phyloP scores from a whole-genome alignment of 2,888 invertebrate species.

The Polydrusus tereticollis region DNA sequence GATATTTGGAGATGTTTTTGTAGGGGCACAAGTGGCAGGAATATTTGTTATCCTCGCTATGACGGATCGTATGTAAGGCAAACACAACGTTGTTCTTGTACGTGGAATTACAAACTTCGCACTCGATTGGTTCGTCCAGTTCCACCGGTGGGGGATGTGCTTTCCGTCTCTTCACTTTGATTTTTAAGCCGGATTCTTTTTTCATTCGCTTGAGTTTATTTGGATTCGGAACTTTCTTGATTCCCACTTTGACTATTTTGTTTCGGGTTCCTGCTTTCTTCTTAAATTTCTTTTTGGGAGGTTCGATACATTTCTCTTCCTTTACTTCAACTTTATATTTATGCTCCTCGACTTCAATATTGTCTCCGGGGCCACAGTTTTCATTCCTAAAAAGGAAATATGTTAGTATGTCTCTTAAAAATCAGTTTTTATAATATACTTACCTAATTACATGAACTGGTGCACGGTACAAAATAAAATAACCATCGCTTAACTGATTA shows the following conservation, averaged over 20 bases:
- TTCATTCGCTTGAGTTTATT: slow-evolving; percentile 49
- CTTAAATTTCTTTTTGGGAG: background rate
- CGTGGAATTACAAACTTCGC: slow-evolving; percentile 70
- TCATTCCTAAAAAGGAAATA: background rate
- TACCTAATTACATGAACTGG: background rate
- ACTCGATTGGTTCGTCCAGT: slow-evolving; percentile 66
- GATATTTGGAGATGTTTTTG: slow-evolving; percentile 60
- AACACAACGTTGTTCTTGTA: slow-evolving; percentile 66
- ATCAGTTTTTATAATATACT: background rate
- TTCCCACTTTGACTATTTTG: slow-evolving; percentile 32
- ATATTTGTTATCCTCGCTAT: slow-evolving; percentile 59
- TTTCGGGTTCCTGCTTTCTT: slow-evolving; percentile 24
- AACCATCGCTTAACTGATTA: background rate
- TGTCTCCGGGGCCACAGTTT: background rate
- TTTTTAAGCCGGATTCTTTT: slow-evolving; percentile 39
- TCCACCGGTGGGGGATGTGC: slow-evolving; percentile 55
- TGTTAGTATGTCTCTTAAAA: slow-evolving; percentile 6
- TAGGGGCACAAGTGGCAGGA: slow-evolving; percentile 62
- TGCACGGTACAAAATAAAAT: background rate
- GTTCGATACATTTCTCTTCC: background rate
- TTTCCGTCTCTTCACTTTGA: slow-evolving; percentile 37
- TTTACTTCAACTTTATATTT: slow-evolving; percentile 8
- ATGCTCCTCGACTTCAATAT: background rate
- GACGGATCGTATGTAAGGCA: slow-evolving; percentile 60
- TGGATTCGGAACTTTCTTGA: slow-evolving; percentile 32